Evolutionary conservation across 2,797 vertebrate genomes (phyloP).

Genomic region (Sorex maritimensis): DNA sequence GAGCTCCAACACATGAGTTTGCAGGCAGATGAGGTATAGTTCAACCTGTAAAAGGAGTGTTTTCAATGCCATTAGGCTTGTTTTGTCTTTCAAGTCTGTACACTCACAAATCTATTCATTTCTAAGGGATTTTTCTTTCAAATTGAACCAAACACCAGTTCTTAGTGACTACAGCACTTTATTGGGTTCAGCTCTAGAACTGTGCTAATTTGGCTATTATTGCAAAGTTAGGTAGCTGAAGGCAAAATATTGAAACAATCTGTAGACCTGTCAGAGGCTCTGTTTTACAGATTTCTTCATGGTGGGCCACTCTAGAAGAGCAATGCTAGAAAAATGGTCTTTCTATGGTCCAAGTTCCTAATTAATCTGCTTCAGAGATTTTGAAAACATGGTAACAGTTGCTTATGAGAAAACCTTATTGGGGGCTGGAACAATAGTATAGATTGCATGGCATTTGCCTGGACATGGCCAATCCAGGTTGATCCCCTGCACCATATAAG

Average conservation of each 20-base stretch:
- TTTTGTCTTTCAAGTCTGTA: not conserved
- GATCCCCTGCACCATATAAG: no score
- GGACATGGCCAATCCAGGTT: no score
- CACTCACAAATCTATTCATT: slow-evolving; percentile 20
- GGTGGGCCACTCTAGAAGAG: not conserved
- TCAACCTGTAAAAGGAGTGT: not conserved
- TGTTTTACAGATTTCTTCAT: not conserved
- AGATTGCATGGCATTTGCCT: no score
- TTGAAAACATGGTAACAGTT: not conserved
- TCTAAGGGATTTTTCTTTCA: slow-evolving; percentile 5
- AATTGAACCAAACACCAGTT: slow-evolving; percentile 1
- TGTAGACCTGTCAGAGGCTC: not conserved
- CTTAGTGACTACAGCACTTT: not conserved
- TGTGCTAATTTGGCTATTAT: not conserved
- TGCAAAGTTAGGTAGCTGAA: not conserved
- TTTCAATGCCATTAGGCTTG: not conserved
- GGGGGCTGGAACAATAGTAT: no score
- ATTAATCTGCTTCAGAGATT: slow-evolving; percentile 28
- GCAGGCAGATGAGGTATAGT: accelerated
- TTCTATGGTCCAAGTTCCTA: slow-evolving; percentile 11
- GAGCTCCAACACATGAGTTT: not conserved
- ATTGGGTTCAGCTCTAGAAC: not conserved
- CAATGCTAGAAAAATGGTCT: not conserved
- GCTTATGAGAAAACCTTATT: slow-evolving; percentile 1
- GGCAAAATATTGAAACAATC: not conserved